Evolutionary conservation across 2,888 invertebrate species (phyloP).

Genomic region (Watsonalla cultraria): DNA sequence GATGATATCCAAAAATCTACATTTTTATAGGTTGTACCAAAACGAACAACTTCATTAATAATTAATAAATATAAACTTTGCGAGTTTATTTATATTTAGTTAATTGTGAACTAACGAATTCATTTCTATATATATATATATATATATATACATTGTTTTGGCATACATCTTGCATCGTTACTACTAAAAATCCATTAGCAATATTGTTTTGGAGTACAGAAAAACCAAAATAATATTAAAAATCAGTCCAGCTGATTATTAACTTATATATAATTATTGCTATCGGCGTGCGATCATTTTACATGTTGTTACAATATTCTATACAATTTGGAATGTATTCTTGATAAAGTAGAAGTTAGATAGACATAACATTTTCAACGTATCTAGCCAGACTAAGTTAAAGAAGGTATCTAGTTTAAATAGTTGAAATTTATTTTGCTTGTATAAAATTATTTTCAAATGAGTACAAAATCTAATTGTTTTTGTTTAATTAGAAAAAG

Average conservation of each 20-base stretch:
- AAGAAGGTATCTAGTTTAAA: neutral
- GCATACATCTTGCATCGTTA: no score
- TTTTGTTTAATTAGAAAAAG: no score
- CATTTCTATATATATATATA: no score
- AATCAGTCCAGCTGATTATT: conserved; percentile 1
- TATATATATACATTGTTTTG: no score
- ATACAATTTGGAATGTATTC: conserved; percentile 57
- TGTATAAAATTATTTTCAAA: neutral
- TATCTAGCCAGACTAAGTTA: neutral
- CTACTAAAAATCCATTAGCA: no score
- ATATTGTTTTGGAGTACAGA: no score
- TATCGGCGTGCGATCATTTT: neutral
- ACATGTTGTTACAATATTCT: neutral
- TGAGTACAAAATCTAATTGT: neutral
- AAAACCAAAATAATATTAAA: neutral
- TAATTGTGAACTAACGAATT: no score
- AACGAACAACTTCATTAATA: no score
- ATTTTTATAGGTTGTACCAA: neutral
- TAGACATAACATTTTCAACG: neutral
- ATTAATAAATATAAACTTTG: no score
- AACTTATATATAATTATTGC: neutral
- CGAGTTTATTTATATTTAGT: no score
- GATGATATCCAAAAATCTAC: neutral
- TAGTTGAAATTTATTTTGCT: neutral
- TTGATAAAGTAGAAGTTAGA: conserved; percentile 18